A percentile compares a stretch with the other conserved stretches of the same genome.
phyloP scores from a whole-genome alignment of 2,113 vertebrate species.

The Hippolais icterina region DNA sequence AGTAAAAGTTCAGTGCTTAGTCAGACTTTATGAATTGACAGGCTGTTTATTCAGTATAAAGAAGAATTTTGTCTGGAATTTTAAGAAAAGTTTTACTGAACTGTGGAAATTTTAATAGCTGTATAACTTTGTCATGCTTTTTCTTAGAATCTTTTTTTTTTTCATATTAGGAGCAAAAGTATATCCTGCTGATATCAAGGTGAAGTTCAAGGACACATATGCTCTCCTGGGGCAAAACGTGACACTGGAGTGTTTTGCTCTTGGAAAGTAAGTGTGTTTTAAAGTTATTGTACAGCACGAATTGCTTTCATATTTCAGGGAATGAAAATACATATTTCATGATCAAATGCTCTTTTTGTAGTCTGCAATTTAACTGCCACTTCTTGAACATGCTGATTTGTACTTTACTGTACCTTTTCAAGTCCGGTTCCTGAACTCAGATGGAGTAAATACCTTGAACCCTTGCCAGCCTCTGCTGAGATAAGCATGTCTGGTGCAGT shows the following conservation, averaged over 20 bases:
- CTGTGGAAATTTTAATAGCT: background rate
- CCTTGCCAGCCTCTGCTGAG: constrained; percentile 83
- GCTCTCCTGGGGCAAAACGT: constrained; percentile 90
- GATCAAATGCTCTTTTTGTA: constrained; percentile 3
- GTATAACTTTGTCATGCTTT: background rate
- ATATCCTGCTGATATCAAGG: constrained; percentile 93
- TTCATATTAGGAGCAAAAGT: constrained; percentile 83
- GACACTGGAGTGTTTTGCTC: constrained; percentile 95
- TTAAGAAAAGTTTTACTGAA: background rate
- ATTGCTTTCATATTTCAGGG: background rate
- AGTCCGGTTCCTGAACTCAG: constrained; percentile 92
- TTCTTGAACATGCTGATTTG: background rate
- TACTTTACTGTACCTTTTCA: constrained; percentile 42
- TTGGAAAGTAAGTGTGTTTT: constrained; percentile 91
- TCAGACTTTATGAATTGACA: background rate
- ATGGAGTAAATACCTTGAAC: constrained; percentile 87
- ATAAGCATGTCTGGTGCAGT: constrained; percentile 86
- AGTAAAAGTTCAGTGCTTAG: background rate
- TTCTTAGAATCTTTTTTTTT: constrained; percentile 24
- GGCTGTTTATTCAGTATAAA: background rate
- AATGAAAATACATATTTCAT: background rate
- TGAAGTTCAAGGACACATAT: constrained; percentile 87
- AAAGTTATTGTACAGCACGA: background rate
- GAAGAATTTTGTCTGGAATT: background rate
- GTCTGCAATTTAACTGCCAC: background rate